Evolutionary conservation across 2,797 vertebrate species (phyloP), one percentile per base, ranked within the genome.

Genomic region (Euthynnus affinis): DNA sequence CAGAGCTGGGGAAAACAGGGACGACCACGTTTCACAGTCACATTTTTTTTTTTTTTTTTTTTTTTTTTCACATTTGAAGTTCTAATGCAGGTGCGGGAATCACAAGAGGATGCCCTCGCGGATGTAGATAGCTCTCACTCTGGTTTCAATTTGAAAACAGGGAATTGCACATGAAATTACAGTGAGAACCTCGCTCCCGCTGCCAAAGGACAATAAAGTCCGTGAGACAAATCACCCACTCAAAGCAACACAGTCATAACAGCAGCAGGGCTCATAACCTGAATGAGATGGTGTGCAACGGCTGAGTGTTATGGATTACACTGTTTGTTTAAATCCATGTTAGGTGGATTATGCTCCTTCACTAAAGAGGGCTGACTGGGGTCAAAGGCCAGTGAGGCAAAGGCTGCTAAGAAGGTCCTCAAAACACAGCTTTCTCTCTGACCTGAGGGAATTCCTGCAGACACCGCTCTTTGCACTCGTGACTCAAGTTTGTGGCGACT

Each of bases 261-360:
- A 83, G 75, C 88, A 71, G 73, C 75, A 55, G 70, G 67, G 70
- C 77, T 76, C 82, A 79, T 34, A 82, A 87, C 62, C 82, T 23
- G 77, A 60, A 61, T 49, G 80, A 85, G 82, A 83, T 71, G 85
- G 81, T 78, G 84, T 85, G 87, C 82, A 85, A 72, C 27, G 32
- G 73, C 89, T 42, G 76, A 89, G 89, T 88, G 88, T 93, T 89
- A 80, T 84, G 90, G 93, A 92, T 94, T 93, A 93, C 87, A 91
- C 78, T 89, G 88, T 93, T 93, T 93, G 92, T 92, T 93, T 94
- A 90, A 93, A 92, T 93, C 91, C 89, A 92, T 91, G 85, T 94
- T 92, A 89, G 90, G 70, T 91, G 90, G 93, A 93, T 94, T 93
- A 93, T 88, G 53, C 85, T 85, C 81, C 82, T 87, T 91, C 85